These are phyloP conservation scores for Cebus imitator DNA, from an alignment of 2,113 vertebrate species.

Conservation along the genomic window DNA sequence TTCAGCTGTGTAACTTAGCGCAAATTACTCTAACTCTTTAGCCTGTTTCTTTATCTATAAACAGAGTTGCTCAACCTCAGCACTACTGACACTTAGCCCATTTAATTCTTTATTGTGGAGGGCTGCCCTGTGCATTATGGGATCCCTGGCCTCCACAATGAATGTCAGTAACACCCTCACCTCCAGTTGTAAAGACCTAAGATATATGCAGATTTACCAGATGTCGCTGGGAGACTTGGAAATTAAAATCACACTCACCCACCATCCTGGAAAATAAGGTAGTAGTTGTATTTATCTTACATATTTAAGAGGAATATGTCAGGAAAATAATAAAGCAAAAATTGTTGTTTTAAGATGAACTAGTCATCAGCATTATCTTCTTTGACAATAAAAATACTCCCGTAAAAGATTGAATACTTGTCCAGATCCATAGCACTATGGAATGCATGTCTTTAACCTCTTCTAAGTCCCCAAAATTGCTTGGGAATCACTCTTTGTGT, in stretches of 20 bases:
- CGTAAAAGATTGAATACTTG: neutral
- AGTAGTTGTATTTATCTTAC: neutral
- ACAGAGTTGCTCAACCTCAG: neutral
- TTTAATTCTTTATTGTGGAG: neutral
- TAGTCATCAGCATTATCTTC: neutral
- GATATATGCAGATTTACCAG: neutral
- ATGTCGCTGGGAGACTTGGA: neutral
- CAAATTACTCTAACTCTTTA: neutral
- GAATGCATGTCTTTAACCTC: neutral
- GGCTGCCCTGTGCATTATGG: neutral
- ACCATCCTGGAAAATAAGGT: neutral
- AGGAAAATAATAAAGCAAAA: neutral
- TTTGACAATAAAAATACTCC: neutral
- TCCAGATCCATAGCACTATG: neutral
- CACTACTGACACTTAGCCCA: neutral
- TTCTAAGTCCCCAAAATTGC: neutral
- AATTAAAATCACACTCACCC: neutral
- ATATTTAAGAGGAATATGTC: neutral
- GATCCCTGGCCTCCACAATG: neutral
- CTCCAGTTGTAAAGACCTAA: neutral
- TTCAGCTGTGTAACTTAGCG: neutral
- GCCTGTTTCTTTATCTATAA: neutral
- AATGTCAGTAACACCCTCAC: neutral
- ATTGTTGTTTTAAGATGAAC: neutral
- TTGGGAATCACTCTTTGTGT: neutral